Conservation (phyloP, 2,888 invertebrate species). For the Nephrotoma guestfalica region DNA sequence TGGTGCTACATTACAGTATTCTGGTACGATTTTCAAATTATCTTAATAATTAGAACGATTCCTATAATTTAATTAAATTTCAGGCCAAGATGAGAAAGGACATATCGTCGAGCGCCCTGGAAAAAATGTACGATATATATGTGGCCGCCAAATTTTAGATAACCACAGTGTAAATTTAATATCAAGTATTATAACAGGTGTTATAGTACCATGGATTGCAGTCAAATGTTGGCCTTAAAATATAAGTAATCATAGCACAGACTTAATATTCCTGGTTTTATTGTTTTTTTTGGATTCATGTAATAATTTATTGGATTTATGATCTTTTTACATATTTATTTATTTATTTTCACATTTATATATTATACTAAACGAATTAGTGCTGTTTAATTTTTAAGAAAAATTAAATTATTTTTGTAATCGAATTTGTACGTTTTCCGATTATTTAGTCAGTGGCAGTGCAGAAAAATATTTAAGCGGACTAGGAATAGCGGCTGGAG, state of each 20-base stretch:
- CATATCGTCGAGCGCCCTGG: slow-evolving; percentile 58
- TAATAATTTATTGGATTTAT: not conserved
- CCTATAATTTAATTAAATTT: not conserved
- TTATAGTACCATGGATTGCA: slow-evolving; percentile 51
- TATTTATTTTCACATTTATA: not conserved
- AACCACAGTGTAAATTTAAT: slow-evolving; percentile 82
- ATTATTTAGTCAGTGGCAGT: not conserved
- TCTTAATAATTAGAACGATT: not conserved
- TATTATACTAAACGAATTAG: not conserved
- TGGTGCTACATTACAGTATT: slow-evolving; percentile 76
- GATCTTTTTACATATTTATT: not conserved
- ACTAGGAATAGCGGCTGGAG: too few species aligned
- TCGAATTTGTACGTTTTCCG: not conserved
- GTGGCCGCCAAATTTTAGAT: slow-evolving; percentile 60
- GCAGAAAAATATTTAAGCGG: too few species aligned
- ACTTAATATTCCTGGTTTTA: not conserved
- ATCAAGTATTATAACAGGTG: slow-evolving; percentile 57
- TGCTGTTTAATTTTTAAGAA: not conserved
- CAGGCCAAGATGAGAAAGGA: slow-evolving; percentile 53
- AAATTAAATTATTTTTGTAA: not conserved
- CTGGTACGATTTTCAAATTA: slow-evolving; percentile 38
- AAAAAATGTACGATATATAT: slow-evolving; percentile 53
- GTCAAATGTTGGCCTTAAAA: slow-evolving; percentile 38
- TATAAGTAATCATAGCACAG: not conserved
- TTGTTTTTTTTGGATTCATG: not conserved